Evolutionary conservation across 1,140 invertebrate species (phyloP).

Genomic region (Diabrotica virgifera): DNA sequence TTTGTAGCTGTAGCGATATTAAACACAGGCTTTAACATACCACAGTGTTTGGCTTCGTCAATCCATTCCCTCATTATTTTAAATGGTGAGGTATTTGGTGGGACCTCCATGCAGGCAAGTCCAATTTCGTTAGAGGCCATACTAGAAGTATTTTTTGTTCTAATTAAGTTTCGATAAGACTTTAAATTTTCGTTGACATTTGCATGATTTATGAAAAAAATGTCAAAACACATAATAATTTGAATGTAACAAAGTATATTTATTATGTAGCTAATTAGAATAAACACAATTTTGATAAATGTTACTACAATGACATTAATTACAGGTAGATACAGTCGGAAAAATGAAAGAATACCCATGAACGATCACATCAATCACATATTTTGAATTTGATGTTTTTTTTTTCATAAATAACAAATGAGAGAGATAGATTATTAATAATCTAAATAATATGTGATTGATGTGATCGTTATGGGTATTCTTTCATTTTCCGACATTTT

Average conservation of each 20-base stretch:
- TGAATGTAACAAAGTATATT: neutral
- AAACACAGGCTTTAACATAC: conserved; percentile 6
- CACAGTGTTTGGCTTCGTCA: conserved; percentile 5
- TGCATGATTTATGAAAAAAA: neutral
- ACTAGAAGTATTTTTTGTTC: neutral
- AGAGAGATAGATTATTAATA: too few species aligned
- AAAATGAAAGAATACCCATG: too few species aligned
- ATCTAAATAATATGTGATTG: too few species aligned
- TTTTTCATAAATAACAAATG: too few species aligned
- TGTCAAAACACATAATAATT: neutral
- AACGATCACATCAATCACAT: too few species aligned
- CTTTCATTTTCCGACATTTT: too few species aligned
- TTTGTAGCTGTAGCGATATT: conserved; percentile 9
- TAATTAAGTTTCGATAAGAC: neutral
- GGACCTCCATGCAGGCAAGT: conserved; percentile 7
- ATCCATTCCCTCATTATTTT: neutral
- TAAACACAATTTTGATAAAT: too few species aligned
- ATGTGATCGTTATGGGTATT: too few species aligned
- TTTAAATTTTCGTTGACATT: neutral
- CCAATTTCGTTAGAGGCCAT: neutral
- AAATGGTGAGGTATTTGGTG: neutral
- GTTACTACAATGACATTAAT: too few species aligned
- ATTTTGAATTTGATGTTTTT: too few species aligned
- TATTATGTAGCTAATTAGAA: too few species aligned
- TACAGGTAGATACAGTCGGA: too few species aligned